Percentiles rank a stretch among this genome's conserved stretches.
Conservation (phyloP, 2,113 vertebrate genomes). For the Pogonocichla stellata region DNA sequence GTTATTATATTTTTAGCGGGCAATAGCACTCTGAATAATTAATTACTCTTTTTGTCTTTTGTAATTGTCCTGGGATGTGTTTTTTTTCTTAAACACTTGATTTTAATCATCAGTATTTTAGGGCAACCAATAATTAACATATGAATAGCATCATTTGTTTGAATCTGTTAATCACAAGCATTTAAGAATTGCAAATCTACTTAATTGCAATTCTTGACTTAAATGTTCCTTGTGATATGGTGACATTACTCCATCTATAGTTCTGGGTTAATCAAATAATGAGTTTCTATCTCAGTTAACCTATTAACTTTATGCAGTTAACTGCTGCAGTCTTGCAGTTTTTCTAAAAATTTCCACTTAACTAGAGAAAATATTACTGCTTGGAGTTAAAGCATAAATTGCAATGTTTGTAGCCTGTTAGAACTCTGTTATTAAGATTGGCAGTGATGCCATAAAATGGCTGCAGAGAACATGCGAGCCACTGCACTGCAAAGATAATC, state of each 20-base stretch:
- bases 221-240: background rate
- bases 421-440: background rate
- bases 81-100: background rate
- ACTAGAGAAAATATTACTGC: background rate
- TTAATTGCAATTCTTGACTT: background rate
- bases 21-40: background rate
- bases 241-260: background rate
- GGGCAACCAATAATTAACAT: background rate
- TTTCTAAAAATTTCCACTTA: background rate
- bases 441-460: background rate
- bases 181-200: background rate
- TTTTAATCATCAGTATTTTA: background rate
- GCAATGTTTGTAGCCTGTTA: background rate
- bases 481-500: background rate
- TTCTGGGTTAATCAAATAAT: background rate
- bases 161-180: background rate
- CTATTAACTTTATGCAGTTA: background rate
- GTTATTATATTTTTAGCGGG: background rate
- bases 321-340: background rate
- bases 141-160: constrained; percentile 4
- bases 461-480: background rate
- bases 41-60: background rate
- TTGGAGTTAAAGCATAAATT: background rate
- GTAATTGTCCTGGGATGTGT: background rate
- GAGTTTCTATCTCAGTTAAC: background rate